Percentiles rank a stretch among this genome's conserved stretches.
Evolutionary conservation across 1,140 invertebrate genomes (phyloP).

Genomic region (Conus ventricosus): DNA sequence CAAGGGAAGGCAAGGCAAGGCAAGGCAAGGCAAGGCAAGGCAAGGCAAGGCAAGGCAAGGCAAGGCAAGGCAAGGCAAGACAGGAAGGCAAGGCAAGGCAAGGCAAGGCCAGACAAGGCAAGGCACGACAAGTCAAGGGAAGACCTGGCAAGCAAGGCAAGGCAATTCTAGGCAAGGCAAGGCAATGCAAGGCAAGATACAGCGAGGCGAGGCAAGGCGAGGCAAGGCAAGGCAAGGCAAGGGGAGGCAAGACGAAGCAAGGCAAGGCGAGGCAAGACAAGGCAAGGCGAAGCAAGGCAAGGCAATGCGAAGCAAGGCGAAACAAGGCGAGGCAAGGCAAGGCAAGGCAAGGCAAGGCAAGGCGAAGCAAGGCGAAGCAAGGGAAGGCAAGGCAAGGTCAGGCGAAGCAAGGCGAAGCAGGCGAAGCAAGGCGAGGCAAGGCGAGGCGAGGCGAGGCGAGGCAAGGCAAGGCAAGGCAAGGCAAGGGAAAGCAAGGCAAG

Average conservation of each 20-base stretch:
- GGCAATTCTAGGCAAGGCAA: no score
- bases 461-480: constrained; percentile 18
- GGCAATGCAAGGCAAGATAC: no score
- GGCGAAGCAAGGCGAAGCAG: neutral
- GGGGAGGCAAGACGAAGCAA: neutral
- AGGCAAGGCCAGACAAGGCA: neutral
- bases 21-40: constrained; percentile 7
- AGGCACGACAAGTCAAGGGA: no score
- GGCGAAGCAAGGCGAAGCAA: neutral
- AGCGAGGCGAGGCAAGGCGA: neutral
- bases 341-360: constrained; percentile 3
- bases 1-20: neutral
- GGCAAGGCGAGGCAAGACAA: neutral
- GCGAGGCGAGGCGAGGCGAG: constrained; percentile 9
- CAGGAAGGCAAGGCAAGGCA: neutral
- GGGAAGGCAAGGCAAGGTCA: neutral
- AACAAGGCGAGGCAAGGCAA: neutral
- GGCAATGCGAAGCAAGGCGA: neutral
- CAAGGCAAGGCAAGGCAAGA: constrained; percentile 8
- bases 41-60: neutral
- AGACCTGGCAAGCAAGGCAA: no score
- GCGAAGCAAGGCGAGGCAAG: constrained; percentile 2
- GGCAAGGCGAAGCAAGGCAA: neutral
- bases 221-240: neutral
- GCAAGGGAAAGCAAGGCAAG: constrained; percentile 6